Evolutionary conservation across 2,797 vertebrate genomes (phyloP), one percentile per base, ranked within the genome.

Genomic region (Geotrypetes seraphini): DNA sequence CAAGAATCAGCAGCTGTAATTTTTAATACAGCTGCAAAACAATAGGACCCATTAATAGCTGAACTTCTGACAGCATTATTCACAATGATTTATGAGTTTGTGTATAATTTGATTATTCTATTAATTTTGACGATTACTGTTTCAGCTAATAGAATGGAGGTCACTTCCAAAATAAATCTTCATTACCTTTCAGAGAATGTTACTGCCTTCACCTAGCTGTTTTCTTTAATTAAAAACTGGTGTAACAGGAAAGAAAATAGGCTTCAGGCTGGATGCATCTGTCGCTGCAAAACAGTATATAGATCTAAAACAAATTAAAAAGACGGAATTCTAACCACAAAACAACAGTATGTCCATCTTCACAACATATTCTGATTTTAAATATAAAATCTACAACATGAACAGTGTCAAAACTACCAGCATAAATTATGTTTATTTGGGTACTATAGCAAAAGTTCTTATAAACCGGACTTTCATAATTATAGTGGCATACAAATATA

Each of bases 81-180:
- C 55, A 1, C 16, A 17, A 65, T 87, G 82, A 89, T 85, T 88
- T 87, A 88, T 86, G 81, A 85, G 79, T 84, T 84, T 85, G 79
- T 81, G 79, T 78, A 78, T 85, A 86, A 88, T 87, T 83, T 87
- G 80, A 90, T 88, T 87, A 90, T 88, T 84, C 77, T 85, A 87
- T 87, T 89, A 88, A 88, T 88, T 87, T 79, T 78, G 75, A 73
- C 86, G 79, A 87, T 88, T 87, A 88, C 74, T 69, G 69, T 62
- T 73, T 72, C 66, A 67, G 79, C 73, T 78, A 90, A 85, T 85
- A 78, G 69, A 74, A 71, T 72, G 75, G 88, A 87, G 83, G 84
- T 87, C 79, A 85, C 73, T 81, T 83, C 69, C 71, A 87, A 85
- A 88, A 85, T 86, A 88, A 87, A 89, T 87, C 84, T 86, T 83